A percentile compares a stretch with the other conserved stretches of the same genome.
Evolutionary conservation across 2,888 invertebrate species (phyloP).

Genomic region (Calephelis perditalis): DNA sequence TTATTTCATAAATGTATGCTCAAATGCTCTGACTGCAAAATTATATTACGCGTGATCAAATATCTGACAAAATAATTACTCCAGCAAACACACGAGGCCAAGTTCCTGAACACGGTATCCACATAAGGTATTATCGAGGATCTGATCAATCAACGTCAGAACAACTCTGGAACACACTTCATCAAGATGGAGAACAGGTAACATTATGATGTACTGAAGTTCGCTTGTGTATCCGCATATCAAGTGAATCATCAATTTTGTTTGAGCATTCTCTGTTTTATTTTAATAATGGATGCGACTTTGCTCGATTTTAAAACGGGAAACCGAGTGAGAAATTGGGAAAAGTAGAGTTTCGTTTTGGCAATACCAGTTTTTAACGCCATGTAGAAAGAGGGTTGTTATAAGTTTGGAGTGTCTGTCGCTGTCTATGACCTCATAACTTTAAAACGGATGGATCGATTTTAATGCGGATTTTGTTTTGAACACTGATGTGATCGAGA

Average conservation of each 20-base stretch:
- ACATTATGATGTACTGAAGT: constrained; percentile 20
- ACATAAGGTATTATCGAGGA: neutral
- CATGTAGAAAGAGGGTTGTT: too few relatives aligned
- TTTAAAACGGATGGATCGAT: too few relatives aligned
- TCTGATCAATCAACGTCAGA: constrained; percentile 33
- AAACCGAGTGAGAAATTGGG: too few relatives aligned
- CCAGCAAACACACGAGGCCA: neutral
- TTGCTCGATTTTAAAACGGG: too few relatives aligned
- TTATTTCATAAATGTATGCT: too few relatives aligned
- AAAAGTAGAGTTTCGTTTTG: too few relatives aligned
- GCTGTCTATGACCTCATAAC: too few relatives aligned
- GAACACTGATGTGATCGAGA: too few relatives aligned
- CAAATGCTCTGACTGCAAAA: neutral
- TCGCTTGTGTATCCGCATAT: neutral
- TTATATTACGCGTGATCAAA: neutral
- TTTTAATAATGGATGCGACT: too few relatives aligned
- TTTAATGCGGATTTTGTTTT: too few relatives aligned
- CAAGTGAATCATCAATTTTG: neutral
- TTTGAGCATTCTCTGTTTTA: neutral
- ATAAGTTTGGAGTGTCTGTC: too few relatives aligned
- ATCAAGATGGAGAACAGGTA: constrained; percentile 31
- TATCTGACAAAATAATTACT: neutral
- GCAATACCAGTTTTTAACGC: too few relatives aligned
- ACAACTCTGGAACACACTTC: constrained; percentile 26
- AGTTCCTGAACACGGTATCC: neutral